Evolutionary conservation across 2,888 invertebrate species (phyloP).

Genomic region (Hypselothyrea guttata): DNA sequence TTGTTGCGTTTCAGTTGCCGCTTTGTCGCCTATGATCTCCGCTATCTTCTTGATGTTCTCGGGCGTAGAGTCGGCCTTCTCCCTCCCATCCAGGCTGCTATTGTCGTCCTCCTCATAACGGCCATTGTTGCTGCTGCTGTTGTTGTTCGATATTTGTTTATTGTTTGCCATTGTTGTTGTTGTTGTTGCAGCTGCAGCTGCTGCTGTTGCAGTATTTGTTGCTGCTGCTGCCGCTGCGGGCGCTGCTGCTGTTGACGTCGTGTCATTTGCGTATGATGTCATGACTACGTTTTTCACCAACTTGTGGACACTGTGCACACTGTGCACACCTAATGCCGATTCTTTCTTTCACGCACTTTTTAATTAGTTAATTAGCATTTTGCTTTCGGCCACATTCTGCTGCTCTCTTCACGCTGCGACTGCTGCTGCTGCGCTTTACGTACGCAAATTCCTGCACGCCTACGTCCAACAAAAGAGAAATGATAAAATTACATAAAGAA

Average conservation of each 20-base stretch:
- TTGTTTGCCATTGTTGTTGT: conserved; percentile 23
- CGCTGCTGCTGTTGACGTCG: conserved; percentile 55
- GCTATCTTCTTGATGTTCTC: conserved; percentile 82
- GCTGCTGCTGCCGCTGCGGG: conserved; percentile 39
- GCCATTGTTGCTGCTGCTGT: conserved; percentile 13
- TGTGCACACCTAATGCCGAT: conserved; percentile 55
- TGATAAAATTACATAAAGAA: conserved; percentile 49
- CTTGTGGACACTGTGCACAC: conserved; percentile 5
- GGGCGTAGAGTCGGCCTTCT: conserved; percentile 81
- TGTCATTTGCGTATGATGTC: conserved; percentile 73
- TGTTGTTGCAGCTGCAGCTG: conserved; percentile 10
- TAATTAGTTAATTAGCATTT: conserved; percentile 64
- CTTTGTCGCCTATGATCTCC: conserved; percentile 77
- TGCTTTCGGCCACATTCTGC: conserved; percentile 20
- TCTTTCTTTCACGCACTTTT: conserved; percentile 46
- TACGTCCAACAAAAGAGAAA: conserved; percentile 44
- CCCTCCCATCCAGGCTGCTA: conserved; percentile 78
- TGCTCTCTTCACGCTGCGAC: conserved; percentile 14
- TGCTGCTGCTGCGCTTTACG: conserved; percentile 46
- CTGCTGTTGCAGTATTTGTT: conserved; percentile 13
- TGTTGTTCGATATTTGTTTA: conserved; percentile 43
- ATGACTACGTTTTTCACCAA: conserved; percentile 23
- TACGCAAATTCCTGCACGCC: conserved; percentile 65
- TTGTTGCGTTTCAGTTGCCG: conserved; percentile 18
- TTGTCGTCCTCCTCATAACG: conserved; percentile 55